Percentiles rank a stretch among this genome's conserved stretches.
Conservation (phyloP, 2,113 vertebrate genomes). For the Tychaedon coryphoeus region DNA sequence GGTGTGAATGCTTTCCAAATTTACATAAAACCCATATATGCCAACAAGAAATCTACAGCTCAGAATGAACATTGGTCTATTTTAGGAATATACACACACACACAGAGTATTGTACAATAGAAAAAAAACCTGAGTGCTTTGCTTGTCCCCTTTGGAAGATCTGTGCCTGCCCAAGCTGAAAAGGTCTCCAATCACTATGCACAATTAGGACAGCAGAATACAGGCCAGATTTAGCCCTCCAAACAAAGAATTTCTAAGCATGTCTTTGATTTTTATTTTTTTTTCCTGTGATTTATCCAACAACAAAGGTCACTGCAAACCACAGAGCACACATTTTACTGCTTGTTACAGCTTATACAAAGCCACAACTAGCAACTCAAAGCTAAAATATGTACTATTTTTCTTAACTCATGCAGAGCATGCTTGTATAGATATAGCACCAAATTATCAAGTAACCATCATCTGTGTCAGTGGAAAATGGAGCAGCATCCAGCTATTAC, state of each 20-base stretch:
- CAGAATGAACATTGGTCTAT: background rate
- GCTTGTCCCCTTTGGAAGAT: background rate
- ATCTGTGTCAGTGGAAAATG: background rate
- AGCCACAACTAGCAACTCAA: background rate
- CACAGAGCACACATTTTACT: background rate
- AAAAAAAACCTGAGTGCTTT: background rate
- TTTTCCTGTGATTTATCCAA: background rate
- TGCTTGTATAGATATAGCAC: background rate
- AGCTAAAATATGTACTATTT: background rate
- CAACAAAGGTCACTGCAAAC: background rate
- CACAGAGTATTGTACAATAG: background rate
- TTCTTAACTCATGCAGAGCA: background rate
- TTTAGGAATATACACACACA: background rate
- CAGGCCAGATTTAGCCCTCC: constrained; percentile 21
- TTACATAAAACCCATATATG: background rate
- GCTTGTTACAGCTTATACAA: background rate
- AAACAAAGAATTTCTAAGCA: constrained; percentile 34
- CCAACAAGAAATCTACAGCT: background rate
- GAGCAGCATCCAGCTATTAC: background rate
- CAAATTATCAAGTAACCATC: background rate
- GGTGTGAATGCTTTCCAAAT: background rate
- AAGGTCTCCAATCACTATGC: background rate
- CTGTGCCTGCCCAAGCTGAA: constrained; percentile 27
- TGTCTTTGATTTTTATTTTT: background rate
- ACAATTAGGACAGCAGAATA: constrained; percentile 36